These are phyloP conservation scores for Planiliza haematocheilus DNA, from an alignment of 2,113 vertebrate genomes.

Conservation along the genomic window DNA sequence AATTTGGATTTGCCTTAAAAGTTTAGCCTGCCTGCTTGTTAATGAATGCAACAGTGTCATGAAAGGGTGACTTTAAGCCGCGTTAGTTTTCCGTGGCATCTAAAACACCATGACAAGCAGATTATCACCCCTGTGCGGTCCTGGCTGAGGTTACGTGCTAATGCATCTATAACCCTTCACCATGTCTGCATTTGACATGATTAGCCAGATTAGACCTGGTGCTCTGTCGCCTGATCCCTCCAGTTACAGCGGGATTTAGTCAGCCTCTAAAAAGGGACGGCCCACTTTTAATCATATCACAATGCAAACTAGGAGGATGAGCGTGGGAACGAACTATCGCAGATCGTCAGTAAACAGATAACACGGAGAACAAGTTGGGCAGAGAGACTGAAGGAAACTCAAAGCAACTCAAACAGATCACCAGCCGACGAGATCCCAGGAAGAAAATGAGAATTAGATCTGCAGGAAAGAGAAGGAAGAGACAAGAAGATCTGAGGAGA, in stretches of 20 bases:
- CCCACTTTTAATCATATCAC: constrained; percentile 68
- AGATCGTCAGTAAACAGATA: constrained; percentile 55
- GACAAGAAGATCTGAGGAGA: constrained; percentile 55
- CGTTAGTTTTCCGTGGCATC: constrained; percentile 21
- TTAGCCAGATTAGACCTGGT: constrained; percentile 70
- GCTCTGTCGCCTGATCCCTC: constrained; percentile 55
- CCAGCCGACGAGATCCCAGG: constrained; percentile 17
- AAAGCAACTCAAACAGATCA: constrained; percentile 32
- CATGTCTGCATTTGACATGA: constrained; percentile 68
- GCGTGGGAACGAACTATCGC: constrained; percentile 56
- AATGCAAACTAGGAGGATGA: constrained; percentile 60
- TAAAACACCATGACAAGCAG: constrained; percentile 26
- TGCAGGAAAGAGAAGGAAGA: constrained; percentile 32
- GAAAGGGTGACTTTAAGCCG: constrained; percentile 24
- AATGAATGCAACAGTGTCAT: constrained; percentile 24
- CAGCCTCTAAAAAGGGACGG: constrained; percentile 53
- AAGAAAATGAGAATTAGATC: constrained; percentile 21
- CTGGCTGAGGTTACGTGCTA: constrained; percentile 45
- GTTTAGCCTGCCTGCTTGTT: constrained; percentile 15
- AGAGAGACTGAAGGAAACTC: constrained; percentile 27
- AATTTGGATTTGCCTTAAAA: constrained; percentile 38
- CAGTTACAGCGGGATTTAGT: constrained; percentile 65
- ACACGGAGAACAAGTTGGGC: constrained; percentile 39
- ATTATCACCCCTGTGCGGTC: constrained; percentile 38
- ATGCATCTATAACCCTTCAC: constrained; percentile 44